Conservation (phyloP, 2,113 vertebrate genomes). For the Gobio gobio region DNA sequence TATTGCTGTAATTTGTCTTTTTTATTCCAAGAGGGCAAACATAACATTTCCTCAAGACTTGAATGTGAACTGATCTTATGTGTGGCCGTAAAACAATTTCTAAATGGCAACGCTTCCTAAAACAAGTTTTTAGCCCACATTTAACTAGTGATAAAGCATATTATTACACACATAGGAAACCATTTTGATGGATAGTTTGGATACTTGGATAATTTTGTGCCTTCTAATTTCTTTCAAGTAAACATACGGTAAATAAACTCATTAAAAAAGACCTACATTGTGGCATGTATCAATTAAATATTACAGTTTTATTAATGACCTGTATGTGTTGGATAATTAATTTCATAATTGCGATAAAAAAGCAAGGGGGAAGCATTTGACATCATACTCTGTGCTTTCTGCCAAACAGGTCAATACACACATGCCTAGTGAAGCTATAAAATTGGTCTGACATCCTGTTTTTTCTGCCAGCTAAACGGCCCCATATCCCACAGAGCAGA, state of each 20-base stretch:
- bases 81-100: not conserved
- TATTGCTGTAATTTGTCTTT: conserved; percentile 13
- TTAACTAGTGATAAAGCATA: not conserved
- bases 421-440: conserved; percentile 11
- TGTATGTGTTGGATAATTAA: not conserved
- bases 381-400: conserved; percentile 21
- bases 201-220: not conserved
- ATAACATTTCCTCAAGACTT: not conserved
- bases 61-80: not conserved
- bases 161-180: not conserved
- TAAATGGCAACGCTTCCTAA: conserved; percentile 2
- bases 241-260: not conserved
- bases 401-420: conserved; percentile 35
- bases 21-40: not conserved
- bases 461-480: conserved; percentile 8
- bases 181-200: not conserved
- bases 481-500: conserved; percentile 10
- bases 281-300: not conserved
- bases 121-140: not conserved
- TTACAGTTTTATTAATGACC: not conserved
- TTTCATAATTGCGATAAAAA: not conserved
- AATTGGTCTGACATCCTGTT: conserved; percentile 49
- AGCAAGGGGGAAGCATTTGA: not conserved
- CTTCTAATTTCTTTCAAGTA: not conserved
- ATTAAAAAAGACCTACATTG: not conserved